Conservation (phyloP, 1,140 invertebrate species). For the Aleiodes sp. region DNA sequence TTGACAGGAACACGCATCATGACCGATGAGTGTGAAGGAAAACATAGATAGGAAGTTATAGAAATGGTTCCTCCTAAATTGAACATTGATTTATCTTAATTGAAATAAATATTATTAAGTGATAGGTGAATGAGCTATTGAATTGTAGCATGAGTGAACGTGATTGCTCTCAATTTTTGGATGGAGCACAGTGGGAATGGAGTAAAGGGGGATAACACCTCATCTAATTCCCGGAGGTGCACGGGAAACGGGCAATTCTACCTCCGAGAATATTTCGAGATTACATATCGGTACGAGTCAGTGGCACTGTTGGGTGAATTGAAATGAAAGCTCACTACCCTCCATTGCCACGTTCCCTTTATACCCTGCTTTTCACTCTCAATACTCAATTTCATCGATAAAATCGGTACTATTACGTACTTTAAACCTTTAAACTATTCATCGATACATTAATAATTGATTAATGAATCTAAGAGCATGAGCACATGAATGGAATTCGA, state of each 20-base stretch:
- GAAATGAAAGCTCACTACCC: background rate
- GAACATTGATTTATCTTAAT: too few species aligned
- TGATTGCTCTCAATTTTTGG: slow-evolving; percentile 17
- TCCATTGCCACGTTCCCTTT: slow-evolving; percentile 7
- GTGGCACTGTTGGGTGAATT: background rate
- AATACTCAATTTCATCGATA: slow-evolving; percentile 1
- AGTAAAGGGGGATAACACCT: background rate
- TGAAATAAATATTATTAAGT: too few species aligned
- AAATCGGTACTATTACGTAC: background rate
- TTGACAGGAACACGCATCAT: background rate
- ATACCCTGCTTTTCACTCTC: background rate
- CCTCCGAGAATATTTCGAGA: slow-evolving; percentile 29
- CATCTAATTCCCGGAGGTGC: slow-evolving; percentile 24
- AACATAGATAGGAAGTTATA: background rate
- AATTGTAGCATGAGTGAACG: background rate
- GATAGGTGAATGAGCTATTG: background rate
- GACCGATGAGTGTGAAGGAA: background rate
- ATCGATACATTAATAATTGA: background rate
- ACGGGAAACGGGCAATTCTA: slow-evolving; percentile 1
- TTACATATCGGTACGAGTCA: slow-evolving; percentile 22
- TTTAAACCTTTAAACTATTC: background rate
- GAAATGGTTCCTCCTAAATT: background rate
- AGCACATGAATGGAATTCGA: too few species aligned
- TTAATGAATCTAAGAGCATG: slow-evolving; percentile 9
- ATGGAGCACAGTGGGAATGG: background rate